A percentile compares a stretch with the other conserved stretches of the same genome.
phyloP scores from a whole-genome alignment of 2,888 invertebrate species.

The Bembecia ichneumoniformis region DNA sequence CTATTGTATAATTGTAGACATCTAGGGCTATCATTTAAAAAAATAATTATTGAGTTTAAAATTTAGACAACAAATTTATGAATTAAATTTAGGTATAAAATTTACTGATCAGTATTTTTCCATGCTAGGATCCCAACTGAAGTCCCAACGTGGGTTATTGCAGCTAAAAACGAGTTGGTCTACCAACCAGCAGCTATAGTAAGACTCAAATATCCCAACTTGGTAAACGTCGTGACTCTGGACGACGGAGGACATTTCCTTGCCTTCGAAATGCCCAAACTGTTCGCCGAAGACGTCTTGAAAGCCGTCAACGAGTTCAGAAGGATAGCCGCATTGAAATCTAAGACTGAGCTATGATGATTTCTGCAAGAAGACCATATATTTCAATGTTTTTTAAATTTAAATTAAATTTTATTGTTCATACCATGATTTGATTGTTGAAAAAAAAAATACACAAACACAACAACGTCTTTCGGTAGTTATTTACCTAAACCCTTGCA shows the following conservation, averaged over 20 bases:
- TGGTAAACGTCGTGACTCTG: conserved; percentile 73
- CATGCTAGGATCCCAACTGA: conserved; percentile 60
- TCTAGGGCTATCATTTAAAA: too few relatives aligned
- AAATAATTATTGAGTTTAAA: too few relatives aligned
- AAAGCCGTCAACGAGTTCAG: conserved; percentile 7
- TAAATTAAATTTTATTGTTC: too few relatives aligned
- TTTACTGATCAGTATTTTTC: too few relatives aligned
- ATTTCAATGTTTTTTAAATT: too few relatives aligned
- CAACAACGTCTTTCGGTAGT: too few relatives aligned
- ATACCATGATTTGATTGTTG: too few relatives aligned
- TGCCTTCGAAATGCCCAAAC: conserved; percentile 78
- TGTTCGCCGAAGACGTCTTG: conserved; percentile 75
- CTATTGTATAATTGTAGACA: too few relatives aligned
- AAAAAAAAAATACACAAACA: too few relatives aligned
- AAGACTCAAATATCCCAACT: conserved; percentile 64
- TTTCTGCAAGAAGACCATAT: not conserved
- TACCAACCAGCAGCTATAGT: conserved; percentile 66
- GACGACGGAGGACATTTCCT: conserved; percentile 83
- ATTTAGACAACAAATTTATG: too few relatives aligned
- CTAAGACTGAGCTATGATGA: not conserved
- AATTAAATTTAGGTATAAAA: too few relatives aligned
- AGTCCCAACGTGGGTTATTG: conserved; percentile 76
- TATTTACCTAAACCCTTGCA: too few relatives aligned
- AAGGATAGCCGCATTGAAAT: not conserved
- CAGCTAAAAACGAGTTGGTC: conserved; percentile 75